Evolutionary conservation across 2,797 vertebrate species (phyloP), one percentile per base, ranked within the genome.

Genomic region (Atherinosoma microstoma): DNA sequence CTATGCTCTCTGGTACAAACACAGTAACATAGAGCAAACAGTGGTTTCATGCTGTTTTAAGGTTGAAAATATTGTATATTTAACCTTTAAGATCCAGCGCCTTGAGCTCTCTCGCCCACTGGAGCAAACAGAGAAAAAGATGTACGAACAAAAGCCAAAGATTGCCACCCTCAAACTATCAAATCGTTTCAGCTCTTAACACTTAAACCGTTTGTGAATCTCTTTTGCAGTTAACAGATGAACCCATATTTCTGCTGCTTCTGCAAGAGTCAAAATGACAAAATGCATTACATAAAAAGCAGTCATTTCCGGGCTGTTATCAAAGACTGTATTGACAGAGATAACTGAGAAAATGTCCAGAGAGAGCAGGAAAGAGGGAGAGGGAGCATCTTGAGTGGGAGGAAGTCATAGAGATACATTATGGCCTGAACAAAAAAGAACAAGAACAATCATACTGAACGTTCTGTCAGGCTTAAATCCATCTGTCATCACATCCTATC

Each of bases 341-440:
- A 73, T 66, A 81, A 61, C 62, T 42, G 71, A 85, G 78, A 90
- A 63, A 78, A 78, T 67, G 62, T 80, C 81, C 78, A 80, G 68
- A 82, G 76, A 80, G 70, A 67, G 73, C 69, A 74, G 63, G 18
- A 11, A 57, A 66, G 36, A 71, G 56, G 58, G 67, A 86, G 80
- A 79, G 27, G n/a, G 69, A 80, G 76, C 64, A 66, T 80, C 72
- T 16, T 59, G 81, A 73, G 85, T 91, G 87, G 84, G 87, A 84
- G 87, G 85, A 83, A 84, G 88, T 82, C 80, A 84, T 68, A 66
- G 83, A 87, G 80, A 88, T 86, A 79, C 69, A 80, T 51, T 78
- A 79, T 80, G 66, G 84, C 51, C 69, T 68, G 58, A 80, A 78
- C 20, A 74, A 74, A 65, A 58, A 64, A 79, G n/a, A 87, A 66